phyloP scores from a whole-genome alignment of 1,140 invertebrate species.

The Drosophila azteca region DNA sequence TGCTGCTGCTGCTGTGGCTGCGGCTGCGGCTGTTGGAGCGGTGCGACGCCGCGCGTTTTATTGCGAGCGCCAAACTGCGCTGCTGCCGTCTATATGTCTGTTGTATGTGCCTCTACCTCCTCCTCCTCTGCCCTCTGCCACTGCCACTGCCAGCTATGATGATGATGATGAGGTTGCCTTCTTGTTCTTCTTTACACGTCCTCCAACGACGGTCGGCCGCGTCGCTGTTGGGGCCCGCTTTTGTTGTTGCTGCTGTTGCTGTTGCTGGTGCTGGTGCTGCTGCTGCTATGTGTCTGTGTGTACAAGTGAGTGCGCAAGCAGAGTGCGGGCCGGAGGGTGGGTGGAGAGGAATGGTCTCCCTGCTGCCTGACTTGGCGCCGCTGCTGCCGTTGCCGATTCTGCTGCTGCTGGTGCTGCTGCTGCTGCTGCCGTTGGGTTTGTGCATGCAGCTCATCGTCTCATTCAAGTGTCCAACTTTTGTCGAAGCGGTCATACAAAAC shows the following conservation, averaged over 20 bases:
- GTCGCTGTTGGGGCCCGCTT: conserved; percentile 49
- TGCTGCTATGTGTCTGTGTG: conserved; percentile 19
- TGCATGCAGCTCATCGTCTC: conserved; percentile 78
- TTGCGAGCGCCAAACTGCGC: conserved; percentile 60
- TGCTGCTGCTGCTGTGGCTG: conserved; percentile 31
- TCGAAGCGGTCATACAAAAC: conserved; percentile 79
- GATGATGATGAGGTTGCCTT: conserved; percentile 68
- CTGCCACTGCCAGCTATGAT: conserved; percentile 37
- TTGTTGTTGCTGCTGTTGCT: conserved; percentile 53
- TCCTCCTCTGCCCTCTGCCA: conserved; percentile 1
- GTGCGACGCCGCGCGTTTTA: conserved; percentile 49
- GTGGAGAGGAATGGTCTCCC: conserved; percentile 23
- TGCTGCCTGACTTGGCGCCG: conserved; percentile 48
- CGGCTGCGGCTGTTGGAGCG: conserved; percentile 23
- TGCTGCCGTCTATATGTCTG: conserved; percentile 38
- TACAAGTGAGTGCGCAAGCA: conserved; percentile 13
- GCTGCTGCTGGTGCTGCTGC: conserved; percentile 50
- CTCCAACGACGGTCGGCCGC: conserved; percentile 66
- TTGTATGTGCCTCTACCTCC: conserved; percentile 31
- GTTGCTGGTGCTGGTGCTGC: conserved; percentile 45
- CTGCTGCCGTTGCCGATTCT: conserved; percentile 30
- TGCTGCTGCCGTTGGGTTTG: conserved; percentile 65
- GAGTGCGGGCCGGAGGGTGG: conserved; percentile 24
- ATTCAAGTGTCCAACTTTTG: conserved; percentile 84
- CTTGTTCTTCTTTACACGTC: conserved; percentile 78